Percentiles rank a stretch among this genome's conserved stretches.
These are phyloP conservation scores for Scaptomyza cyrtandrae DNA, from an alignment of 2,888 invertebrate genomes.

Conservation along the genomic window DNA sequence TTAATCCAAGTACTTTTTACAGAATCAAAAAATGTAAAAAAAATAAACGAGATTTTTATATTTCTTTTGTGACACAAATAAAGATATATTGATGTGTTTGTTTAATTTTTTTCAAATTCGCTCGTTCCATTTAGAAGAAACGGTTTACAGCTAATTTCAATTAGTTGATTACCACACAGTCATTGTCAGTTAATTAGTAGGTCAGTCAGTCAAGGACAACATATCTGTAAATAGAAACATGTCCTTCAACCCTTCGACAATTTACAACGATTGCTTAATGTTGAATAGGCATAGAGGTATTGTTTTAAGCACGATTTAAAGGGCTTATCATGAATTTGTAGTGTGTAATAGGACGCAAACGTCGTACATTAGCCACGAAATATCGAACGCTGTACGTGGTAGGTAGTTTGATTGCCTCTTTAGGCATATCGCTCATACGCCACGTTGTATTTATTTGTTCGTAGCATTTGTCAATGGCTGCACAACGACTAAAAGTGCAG, in stretches of 20 bases:
- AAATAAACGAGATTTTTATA: too few relatives aligned
- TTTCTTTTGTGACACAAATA: too few relatives aligned
- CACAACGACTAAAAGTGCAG: conserved; percentile 62
- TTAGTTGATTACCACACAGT: neutral
- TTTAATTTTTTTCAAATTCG: too few relatives aligned
- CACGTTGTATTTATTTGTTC: conserved; percentile 68
- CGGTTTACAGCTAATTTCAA: too few relatives aligned
- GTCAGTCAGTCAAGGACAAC: neutral
- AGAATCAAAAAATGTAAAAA: too few relatives aligned
- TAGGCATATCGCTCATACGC: conserved; percentile 55
- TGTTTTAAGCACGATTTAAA: neutral
- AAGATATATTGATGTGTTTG: too few relatives aligned
- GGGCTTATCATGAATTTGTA: conserved; percentile 7
- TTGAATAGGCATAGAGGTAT: neutral
- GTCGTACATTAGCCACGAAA: conserved; percentile 14
- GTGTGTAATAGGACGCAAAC: conserved; percentile 31
- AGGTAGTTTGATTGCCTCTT: conserved; percentile 56
- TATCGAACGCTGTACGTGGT: conserved; percentile 17
- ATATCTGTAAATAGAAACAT: neutral
- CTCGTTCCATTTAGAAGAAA: too few relatives aligned
- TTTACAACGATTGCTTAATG: neutral
- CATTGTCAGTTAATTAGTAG: too few relatives aligned
- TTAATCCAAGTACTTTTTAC: too few relatives aligned
- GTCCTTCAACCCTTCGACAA: neutral
- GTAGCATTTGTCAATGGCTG: conserved; percentile 22